A percentile compares a stretch with the other conserved stretches of the same genome.
phyloP scores from a whole-genome alignment of 2,797 vertebrate genomes.

The Pantherophis vulpinus region DNA sequence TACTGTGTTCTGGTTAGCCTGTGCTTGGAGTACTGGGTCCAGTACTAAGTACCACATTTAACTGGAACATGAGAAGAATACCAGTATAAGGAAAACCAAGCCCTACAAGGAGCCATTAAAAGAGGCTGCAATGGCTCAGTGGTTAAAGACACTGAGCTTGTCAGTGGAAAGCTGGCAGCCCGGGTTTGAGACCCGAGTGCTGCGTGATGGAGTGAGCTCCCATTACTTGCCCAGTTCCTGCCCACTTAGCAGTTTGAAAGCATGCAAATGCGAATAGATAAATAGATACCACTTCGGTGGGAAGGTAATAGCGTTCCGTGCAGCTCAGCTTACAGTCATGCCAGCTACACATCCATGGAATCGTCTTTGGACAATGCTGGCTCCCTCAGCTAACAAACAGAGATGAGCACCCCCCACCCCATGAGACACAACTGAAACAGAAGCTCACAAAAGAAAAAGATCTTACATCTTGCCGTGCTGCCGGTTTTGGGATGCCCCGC shows the following conservation, averaged over 20 bases:
- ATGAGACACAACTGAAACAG: no score
- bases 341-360: not conserved
- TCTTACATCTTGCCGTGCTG: no score
- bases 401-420: no score
- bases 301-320: not conserved
- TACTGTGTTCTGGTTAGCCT: not conserved
- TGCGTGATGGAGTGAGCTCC: not conserved
- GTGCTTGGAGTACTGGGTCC: not conserved
- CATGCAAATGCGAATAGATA: not conserved
- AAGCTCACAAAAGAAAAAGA: no score
- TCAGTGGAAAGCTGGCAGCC: not conserved
- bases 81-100: not conserved
- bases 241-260: not conserved
- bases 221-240: not conserved
- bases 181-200: not conserved
- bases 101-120: not conserved
- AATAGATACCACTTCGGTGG: not conserved
- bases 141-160: not conserved
- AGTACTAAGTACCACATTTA: not conserved
- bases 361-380: not conserved
- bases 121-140: not conserved
- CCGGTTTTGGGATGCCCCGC: no score
- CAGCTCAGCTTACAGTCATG: not conserved
- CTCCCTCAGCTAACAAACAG: not conserved
- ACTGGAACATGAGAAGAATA: not conserved